Conservation (phyloP, 1,140 invertebrate genomes). For the Zaprionus gabonicus region DNA sequence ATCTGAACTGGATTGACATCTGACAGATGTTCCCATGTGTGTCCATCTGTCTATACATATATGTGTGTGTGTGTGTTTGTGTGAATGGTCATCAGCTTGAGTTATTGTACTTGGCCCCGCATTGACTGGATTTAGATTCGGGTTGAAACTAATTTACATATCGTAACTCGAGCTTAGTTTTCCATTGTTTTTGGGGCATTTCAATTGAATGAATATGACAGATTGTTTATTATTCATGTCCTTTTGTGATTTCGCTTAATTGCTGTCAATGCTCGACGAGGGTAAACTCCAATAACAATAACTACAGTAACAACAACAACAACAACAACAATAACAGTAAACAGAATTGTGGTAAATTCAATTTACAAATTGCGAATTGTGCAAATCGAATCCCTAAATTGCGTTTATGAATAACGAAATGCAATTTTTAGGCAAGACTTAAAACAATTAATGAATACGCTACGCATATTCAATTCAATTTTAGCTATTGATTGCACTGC, state of each 20-base stretch:
- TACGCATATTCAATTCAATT: too few relatives aligned
- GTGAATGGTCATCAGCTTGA: neutral
- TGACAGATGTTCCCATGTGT: neutral
- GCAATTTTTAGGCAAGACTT: neutral
- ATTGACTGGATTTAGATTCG: neutral
- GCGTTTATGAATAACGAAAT: constrained; percentile 14
- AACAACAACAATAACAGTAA: neutral
- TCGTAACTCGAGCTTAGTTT: constrained; percentile 12
- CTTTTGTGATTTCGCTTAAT: constrained; percentile 43
- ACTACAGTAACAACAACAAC: too few relatives aligned
- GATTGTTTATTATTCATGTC: constrained; percentile 56
- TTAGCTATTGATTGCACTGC: neutral
- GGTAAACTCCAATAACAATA: constrained; percentile 11
- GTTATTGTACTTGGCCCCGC: neutral
- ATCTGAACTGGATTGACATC: constrained; percentile 14
- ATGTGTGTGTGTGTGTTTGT: neutral
- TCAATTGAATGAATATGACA: constrained; percentile 61
- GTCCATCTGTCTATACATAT: neutral
- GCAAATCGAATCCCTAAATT: constrained; percentile 22
- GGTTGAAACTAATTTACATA: constrained; percentile 26
- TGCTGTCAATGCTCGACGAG: constrained; percentile 1
- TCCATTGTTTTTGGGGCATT: constrained; percentile 13
- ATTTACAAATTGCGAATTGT: constrained; percentile 63
- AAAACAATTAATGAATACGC: too few relatives aligned
- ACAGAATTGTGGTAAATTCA: constrained; percentile 58